Evolutionary conservation across 2,797 vertebrate species (phyloP), one percentile per base, ranked within the genome.

Genomic region (Heteromormyrus szaboi): DNA sequence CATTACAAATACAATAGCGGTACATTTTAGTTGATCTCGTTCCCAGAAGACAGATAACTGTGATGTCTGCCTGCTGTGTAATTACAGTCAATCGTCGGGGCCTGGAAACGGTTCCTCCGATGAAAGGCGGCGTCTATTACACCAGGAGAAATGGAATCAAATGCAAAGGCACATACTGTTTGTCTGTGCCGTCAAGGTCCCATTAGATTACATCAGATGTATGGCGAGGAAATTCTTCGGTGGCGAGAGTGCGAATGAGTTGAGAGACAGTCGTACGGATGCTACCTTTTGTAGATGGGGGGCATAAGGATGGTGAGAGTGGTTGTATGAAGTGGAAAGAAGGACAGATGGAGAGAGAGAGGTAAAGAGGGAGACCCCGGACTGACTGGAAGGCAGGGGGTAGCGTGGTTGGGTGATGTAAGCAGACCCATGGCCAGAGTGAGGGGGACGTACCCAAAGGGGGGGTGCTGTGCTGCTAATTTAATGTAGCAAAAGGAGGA

Each of bases 391-490:
- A 25, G 14, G 86, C 88, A n/a, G 84, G n/a, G 68, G 54, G 65
- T 8, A 54, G 51, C 4, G 29, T 1, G 33, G 41, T 65, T 86
- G 76, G 3, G 85, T 88, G 88, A 89, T 84, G 86, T 84, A 85
- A n/a, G 44, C 54, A 72, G 41, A 65, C 22, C 19, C 65, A 48
- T 88, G 48, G 54, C 19, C 11, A 12, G 37, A 84, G 54, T 50
- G 51, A 86, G 51, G 53, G 51, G 50, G 85, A 11, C 17, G 53
- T 56, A 53, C 33, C 85, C 12, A 33, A 51, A 89, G 90, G 65
- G 90, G 90, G 59, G 22, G 2, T 25, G 59, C 22, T 12, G 59
- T 65, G 59, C 88, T 65, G 85, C 33, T 86, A 86, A 86, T 86
- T 54, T 86, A 59, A 86, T 86, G 53, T 86, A 11, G 53, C 85